phyloP scores from a whole-genome alignment of 2,888 invertebrate species.

The Nemoura dubitans region DNA sequence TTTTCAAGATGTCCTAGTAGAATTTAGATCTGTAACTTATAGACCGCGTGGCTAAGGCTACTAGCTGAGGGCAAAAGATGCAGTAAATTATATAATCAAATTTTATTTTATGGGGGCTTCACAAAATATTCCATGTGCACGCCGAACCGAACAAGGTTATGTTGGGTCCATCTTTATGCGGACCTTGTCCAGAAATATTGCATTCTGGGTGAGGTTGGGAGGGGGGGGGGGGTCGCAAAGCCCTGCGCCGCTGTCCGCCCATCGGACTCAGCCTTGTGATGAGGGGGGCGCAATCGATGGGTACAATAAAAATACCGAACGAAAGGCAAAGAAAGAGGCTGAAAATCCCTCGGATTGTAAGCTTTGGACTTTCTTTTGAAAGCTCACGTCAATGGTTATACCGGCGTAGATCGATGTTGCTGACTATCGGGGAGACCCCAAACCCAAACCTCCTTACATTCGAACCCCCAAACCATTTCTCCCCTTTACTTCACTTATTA shows the following conservation, averaged over 20 bases:
- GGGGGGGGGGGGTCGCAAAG: neutral
- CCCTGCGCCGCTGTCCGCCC: neutral
- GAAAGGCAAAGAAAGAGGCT: neutral
- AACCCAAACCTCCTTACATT: too few species aligned
- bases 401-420: neutral
- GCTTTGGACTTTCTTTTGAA: conserved; percentile 3
- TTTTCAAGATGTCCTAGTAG: neutral
- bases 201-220: neutral
- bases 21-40: neutral
- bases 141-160: neutral
- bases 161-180: neutral
- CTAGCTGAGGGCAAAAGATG: too few species aligned
- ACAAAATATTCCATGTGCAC: neutral
- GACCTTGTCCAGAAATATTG: neutral
- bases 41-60: neutral
- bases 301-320: conserved; percentile 7
- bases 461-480: neutral
- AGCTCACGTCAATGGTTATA: neutral
- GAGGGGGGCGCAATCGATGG: neutral
- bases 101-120: neutral
- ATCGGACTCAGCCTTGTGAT: neutral
- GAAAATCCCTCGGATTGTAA: neutral
- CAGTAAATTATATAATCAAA: neutral
- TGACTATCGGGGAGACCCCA: neutral
- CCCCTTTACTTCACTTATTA: conserved; percentile 7